phyloP scores from a whole-genome alignment of 2,113 vertebrate genomes.

The Macrotis lagotis region DNA sequence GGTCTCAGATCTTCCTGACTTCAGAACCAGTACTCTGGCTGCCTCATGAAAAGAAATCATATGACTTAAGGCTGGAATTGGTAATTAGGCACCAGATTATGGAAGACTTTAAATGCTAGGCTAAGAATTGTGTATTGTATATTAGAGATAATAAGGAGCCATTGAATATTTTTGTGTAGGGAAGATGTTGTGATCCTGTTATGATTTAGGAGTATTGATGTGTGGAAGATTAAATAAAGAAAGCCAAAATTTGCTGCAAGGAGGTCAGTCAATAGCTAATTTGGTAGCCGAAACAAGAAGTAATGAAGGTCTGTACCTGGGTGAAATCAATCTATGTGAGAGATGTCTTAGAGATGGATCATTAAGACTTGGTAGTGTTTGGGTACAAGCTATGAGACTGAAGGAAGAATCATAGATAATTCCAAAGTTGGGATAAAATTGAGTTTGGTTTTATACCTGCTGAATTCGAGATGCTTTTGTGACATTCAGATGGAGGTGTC shows the following conservation, averaged over 20 bases:
- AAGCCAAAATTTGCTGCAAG: neutral
- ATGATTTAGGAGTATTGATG: neutral
- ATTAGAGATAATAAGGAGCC: neutral
- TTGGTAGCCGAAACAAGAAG: neutral
- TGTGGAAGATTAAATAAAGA: neutral
- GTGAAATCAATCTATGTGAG: neutral
- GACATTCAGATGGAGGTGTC: neutral
- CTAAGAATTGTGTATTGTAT: neutral
- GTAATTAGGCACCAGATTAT: neutral
- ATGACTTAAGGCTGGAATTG: neutral
- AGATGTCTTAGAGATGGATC: neutral
- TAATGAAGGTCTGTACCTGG: neutral
- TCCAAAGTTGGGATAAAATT: neutral
- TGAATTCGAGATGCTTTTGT: neutral
- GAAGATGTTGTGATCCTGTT: neutral
- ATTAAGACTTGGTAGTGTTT: neutral
- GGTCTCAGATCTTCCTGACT: neutral
- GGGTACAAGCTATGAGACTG: neutral
- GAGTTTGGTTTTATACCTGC: neutral
- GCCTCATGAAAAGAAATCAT: neutral
- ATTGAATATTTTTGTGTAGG: neutral
- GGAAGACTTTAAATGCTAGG: neutral
- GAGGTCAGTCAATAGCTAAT: neutral
- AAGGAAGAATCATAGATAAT: neutral
- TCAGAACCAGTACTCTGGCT: neutral